These are phyloP conservation scores for Vireo griseus DNA, from an alignment of 2,797 vertebrate species.

Conservation along the genomic window DNA sequence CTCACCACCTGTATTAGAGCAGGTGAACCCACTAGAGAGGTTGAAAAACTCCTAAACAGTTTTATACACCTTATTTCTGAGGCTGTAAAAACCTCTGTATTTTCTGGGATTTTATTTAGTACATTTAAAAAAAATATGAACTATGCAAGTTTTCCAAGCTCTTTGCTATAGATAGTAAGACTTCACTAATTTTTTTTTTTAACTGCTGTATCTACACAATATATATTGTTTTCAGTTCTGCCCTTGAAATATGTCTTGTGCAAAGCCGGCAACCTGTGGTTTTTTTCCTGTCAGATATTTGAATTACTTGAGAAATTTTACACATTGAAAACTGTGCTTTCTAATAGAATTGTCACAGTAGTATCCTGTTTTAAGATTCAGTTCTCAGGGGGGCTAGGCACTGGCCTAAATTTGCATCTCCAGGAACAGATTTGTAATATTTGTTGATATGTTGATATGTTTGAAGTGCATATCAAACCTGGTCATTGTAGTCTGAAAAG, in stretches of 20 bases:
- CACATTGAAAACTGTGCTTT: background rate
- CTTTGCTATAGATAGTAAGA: background rate
- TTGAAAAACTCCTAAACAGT: background rate
- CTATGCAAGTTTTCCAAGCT: background rate
- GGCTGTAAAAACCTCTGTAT: background rate
- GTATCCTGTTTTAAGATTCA: background rate
- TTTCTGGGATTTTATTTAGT: background rate
- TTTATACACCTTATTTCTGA: background rate
- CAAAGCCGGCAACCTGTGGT: background rate
- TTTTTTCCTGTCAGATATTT: constrained; percentile 1
- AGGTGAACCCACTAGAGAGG: background rate
- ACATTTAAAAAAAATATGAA: background rate
- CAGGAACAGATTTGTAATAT: background rate
- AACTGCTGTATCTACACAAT: background rate
- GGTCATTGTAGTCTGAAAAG: background rate
- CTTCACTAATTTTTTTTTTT: background rate
- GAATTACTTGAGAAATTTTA: constrained; percentile 1
- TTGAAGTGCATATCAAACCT: background rate
- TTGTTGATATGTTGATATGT: too few species aligned
- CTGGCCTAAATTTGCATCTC: background rate
- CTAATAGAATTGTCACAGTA: background rate
- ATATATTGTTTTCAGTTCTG: background rate
- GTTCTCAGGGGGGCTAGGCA: background rate
- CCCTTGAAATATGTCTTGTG: background rate
- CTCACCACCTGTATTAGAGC: background rate